phyloP scores from a whole-genome alignment of 2,797 vertebrate genomes.

The Coregonus suidteri region DNA sequence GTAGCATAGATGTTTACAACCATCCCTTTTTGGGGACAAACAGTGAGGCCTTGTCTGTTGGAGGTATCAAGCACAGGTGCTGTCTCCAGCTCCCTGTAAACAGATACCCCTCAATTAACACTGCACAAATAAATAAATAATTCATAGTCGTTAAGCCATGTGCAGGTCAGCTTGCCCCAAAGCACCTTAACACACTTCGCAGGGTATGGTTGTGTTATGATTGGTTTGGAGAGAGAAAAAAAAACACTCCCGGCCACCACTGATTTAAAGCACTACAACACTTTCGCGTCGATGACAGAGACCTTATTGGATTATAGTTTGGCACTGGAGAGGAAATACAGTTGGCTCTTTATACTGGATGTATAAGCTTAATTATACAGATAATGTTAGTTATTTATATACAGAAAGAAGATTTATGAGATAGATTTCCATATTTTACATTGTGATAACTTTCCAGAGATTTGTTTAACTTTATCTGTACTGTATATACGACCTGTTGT shows the following conservation, averaged over 20 bases:
- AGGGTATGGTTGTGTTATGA: conserved; percentile 22
- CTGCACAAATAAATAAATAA: conserved; percentile 72
- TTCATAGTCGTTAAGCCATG: conserved; percentile 65
- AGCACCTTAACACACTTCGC: conserved; percentile 38
- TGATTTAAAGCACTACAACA: conserved; percentile 12
- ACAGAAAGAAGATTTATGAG: background rate
- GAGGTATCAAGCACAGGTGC: conserved; percentile 49
- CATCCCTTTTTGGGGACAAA: conserved; percentile 40
- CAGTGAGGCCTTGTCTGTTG: conserved; percentile 41
- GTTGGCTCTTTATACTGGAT: too few species aligned
- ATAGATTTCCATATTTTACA: conserved; percentile 1
- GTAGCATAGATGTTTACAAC: conserved; percentile 49
- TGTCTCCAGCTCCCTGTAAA: conserved; percentile 62
- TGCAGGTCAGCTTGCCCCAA: conserved; percentile 44
- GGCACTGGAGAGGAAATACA: conserved; percentile 13
- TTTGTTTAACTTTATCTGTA: background rate
- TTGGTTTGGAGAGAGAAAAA: background rate
- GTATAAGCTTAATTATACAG: too few species aligned
- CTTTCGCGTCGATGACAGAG: conserved; percentile 26
- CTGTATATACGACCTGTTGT: background rate
- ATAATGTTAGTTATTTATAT: background rate
- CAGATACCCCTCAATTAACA: conserved; percentile 60
- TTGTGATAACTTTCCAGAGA: background rate
- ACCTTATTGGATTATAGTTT: background rate
- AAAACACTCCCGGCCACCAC: background rate